Conservation (phyloP, 2,888 invertebrate species). For the Xanthorhoe designata region DNA sequence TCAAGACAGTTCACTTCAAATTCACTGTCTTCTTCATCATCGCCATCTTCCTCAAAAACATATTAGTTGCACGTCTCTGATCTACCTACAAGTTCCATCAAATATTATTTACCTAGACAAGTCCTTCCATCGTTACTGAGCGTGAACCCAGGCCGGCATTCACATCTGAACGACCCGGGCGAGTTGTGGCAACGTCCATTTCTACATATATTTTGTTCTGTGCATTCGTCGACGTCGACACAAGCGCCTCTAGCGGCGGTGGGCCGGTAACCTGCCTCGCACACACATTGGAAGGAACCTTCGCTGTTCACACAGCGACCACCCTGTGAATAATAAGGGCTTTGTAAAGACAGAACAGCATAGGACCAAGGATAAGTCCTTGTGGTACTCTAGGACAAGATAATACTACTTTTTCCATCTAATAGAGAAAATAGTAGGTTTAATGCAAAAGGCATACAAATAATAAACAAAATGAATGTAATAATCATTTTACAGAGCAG, state of each 20-base stretch:
- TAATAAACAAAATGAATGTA: not conserved
- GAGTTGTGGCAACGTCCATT: slow-evolving; percentile 93
- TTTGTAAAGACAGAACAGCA: slow-evolving; percentile 7
- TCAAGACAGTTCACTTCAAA: no score
- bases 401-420: not conserved
- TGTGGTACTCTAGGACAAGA: slow-evolving; percentile 3
- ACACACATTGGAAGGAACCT: slow-evolving; percentile 94
- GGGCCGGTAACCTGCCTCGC: slow-evolving; percentile 91
- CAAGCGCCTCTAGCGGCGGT: slow-evolving; percentile 80
- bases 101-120: slow-evolving; percentile 87
- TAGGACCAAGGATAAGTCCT: slow-evolving; percentile 13
- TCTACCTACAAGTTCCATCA: not conserved
- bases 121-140: slow-evolving; percentile 92
- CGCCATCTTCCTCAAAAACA: no score
- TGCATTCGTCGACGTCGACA: slow-evolving; percentile 85
- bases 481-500: not conserved
- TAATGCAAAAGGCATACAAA: not conserved
- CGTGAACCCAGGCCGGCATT: slow-evolving; percentile 92
- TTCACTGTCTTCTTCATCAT: no score
- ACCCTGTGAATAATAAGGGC: slow-evolving; percentile 75
- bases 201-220: slow-evolving; percentile 91
- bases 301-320: slow-evolving; percentile 93
- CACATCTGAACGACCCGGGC: slow-evolving; percentile 92
- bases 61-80: no score
- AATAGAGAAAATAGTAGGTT: not conserved